phyloP scores from a whole-genome alignment of 2,797 vertebrate genomes.

The Chrosomus eos region DNA sequence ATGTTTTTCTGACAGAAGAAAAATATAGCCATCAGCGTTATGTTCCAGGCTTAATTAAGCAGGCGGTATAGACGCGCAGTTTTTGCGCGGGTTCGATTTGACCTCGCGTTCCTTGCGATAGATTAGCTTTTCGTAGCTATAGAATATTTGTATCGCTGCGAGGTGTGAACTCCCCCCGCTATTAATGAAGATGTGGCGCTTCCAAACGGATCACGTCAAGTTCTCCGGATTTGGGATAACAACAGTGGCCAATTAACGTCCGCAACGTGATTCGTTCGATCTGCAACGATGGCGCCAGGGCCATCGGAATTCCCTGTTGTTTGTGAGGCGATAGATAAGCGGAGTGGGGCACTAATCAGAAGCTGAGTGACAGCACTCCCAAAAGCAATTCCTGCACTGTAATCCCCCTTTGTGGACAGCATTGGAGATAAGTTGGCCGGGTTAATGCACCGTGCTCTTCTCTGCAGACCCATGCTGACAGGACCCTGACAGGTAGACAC shows the following conservation, averaged over 20 bases:
- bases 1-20: conserved; percentile 50
- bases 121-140: conserved; percentile 50
- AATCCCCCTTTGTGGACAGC: conserved; percentile 64
- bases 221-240: conserved; percentile 56
- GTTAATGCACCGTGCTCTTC: conserved; percentile 67
- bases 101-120: conserved; percentile 49
- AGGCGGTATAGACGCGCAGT: conserved; percentile 32
- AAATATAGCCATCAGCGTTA: conserved; percentile 53
- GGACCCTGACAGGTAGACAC: conserved; percentile 63
- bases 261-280: conserved; percentile 19
- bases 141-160: conserved; percentile 19
- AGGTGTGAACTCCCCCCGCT: conserved; percentile 9
- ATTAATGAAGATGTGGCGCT: conserved; percentile 56
- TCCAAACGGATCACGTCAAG: conserved; percentile 49
- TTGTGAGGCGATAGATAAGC: conserved; percentile 64
- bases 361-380: conserved; percentile 65
- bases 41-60: conserved; percentile 60
- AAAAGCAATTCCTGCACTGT: conserved; percentile 65
- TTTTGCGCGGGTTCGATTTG: conserved; percentile 46
- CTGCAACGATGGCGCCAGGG: conserved; percentile 47
- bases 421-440: conserved; percentile 64
- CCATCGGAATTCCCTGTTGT: conserved; percentile 66
- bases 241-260: conserved; percentile 56
- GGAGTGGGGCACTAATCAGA: conserved; percentile 61
- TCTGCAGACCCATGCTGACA: conserved; percentile 61